These are phyloP conservation scores for Mastomys coucha DNA, from an alignment of 2,113 vertebrate genomes.

Conservation along the genomic window DNA sequence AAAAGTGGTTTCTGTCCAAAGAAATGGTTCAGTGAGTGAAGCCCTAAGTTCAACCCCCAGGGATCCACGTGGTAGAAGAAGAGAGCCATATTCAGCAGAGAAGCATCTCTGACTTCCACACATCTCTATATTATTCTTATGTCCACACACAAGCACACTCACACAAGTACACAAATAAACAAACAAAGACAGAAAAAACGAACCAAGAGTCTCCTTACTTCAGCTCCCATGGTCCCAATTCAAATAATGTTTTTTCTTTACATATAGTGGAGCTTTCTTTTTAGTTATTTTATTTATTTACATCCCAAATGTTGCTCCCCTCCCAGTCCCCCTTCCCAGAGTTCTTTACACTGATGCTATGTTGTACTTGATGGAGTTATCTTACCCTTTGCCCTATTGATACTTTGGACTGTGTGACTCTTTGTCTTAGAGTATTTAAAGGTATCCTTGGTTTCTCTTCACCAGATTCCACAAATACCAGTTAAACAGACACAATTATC, in stretches of 20 bases:
- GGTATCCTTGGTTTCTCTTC: background rate
- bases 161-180: too few species aligned
- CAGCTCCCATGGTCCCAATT: background rate
- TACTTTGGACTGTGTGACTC: background rate
- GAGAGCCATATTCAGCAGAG: background rate
- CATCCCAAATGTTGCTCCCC: too few species aligned
- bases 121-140: background rate
- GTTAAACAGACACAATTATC: slow-evolving; percentile 24
- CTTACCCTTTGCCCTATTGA: background rate
- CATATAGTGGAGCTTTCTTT: background rate
- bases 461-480: background rate
- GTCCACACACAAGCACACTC: background rate
- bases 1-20: background rate
- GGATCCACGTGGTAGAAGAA: background rate
- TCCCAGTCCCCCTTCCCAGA: too few species aligned
- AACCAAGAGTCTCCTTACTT: slow-evolving; percentile 7
- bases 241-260: background rate
- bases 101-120: too few species aligned
- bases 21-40: background rate
- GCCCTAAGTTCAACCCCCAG: background rate
- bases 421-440: background rate
- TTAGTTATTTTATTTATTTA: too few species aligned
- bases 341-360: too few species aligned
- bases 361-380: background rate
- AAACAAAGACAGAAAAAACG: background rate